Evolutionary conservation across 92 coral and sea anemone genomes (phyloP).

Genomic region (Montipora capitata): DNA sequence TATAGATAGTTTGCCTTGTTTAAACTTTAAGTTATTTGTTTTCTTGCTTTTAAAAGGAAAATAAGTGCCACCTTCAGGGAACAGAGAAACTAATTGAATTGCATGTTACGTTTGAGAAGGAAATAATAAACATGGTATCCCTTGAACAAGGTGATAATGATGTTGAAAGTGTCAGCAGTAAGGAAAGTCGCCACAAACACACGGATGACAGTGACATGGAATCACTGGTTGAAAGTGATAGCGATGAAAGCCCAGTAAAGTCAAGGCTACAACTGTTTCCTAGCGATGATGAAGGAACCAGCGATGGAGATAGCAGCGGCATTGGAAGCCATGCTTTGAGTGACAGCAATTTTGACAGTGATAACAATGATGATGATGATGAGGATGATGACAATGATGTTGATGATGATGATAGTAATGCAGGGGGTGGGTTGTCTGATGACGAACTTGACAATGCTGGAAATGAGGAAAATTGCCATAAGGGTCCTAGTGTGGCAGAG

Average conservation of each 20-base stretch:
- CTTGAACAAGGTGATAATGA: slow-evolving; percentile 17
- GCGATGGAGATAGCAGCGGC: slow-evolving; percentile 68
- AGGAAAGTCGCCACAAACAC: neutral
- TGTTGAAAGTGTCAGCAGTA: slow-evolving; percentile 10
- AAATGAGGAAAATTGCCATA: slow-evolving; percentile 30
- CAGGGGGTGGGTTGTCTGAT: slow-evolving; percentile 30
- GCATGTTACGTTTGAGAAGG: slow-evolving; percentile 38
- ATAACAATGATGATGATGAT: slow-evolving; percentile 45
- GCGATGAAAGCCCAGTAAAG: slow-evolving; percentile 8
- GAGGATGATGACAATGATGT: slow-evolving; percentile 28
- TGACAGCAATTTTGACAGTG: slow-evolving; percentile 55
- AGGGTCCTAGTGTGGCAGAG: slow-evolving; percentile 56
- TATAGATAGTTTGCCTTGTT: too few species aligned
- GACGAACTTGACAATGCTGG: slow-evolving; percentile 50
- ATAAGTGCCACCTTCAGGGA: slow-evolving; percentile 7
- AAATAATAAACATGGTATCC: slow-evolving; percentile 24
- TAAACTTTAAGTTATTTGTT: too few species aligned
- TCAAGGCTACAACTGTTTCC: slow-evolving; percentile 35
- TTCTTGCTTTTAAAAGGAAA: neutral
- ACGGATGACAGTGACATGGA: slow-evolving; percentile 39
- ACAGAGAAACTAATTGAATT: slow-evolving; percentile 56
- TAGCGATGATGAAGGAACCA: slow-evolving; percentile 65
- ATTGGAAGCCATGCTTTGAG: slow-evolving; percentile 48
- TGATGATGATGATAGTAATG: slow-evolving; percentile 40
- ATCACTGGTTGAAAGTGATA: slow-evolving; percentile 44